Evolutionary conservation across 2,888 invertebrate genomes (phyloP).

Genomic region (Scaptomyza flava): DNA sequence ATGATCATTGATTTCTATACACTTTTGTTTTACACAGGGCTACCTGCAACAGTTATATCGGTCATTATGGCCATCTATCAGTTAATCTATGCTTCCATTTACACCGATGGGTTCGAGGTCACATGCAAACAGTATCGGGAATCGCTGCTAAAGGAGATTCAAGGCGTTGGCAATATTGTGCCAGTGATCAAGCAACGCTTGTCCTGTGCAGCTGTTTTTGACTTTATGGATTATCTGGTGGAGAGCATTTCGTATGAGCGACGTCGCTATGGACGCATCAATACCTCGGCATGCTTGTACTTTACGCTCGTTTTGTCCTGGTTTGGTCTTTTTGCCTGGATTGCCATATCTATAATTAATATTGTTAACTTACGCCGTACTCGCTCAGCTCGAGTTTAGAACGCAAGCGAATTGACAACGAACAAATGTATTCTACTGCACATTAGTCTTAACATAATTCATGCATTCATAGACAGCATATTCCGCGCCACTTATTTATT

Average conservation of each 20-base stretch:
- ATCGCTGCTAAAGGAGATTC: slow-evolving; percentile 86
- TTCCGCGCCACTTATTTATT: slow-evolving; percentile 61
- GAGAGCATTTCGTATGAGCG: slow-evolving; percentile 88
- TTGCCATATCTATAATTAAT: slow-evolving; percentile 85
- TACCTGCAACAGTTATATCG: slow-evolving; percentile 87
- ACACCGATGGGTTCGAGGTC: slow-evolving; percentile 89
- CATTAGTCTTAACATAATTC: slow-evolving; percentile 40
- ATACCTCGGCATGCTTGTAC: slow-evolving; percentile 89
- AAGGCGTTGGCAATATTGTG: slow-evolving; percentile 83
- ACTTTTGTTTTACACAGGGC: slow-evolving; percentile 84
- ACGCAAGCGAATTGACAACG: slow-evolving; percentile 13
- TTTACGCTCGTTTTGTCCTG: slow-evolving; percentile 88
- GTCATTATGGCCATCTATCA: slow-evolving; percentile 88
- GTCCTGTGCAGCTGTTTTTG: slow-evolving; percentile 90
- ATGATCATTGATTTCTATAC: not conserved
- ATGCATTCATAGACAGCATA: slow-evolving; percentile 37
- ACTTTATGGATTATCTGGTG: slow-evolving; percentile 93
- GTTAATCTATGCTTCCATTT: slow-evolving; percentile 88
- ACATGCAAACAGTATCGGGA: slow-evolving; percentile 91
- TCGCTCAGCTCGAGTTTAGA: slow-evolving; percentile 77
- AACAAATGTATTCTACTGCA: slow-evolving; percentile 31
- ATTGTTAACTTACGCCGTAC: slow-evolving; percentile 85
- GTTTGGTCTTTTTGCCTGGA: slow-evolving; percentile 87
- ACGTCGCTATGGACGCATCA: slow-evolving; percentile 88
- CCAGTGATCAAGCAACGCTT: slow-evolving; percentile 86